Conservation (phyloP, 2,113 vertebrate species). For the Illadopsis cleaveri region DNA sequence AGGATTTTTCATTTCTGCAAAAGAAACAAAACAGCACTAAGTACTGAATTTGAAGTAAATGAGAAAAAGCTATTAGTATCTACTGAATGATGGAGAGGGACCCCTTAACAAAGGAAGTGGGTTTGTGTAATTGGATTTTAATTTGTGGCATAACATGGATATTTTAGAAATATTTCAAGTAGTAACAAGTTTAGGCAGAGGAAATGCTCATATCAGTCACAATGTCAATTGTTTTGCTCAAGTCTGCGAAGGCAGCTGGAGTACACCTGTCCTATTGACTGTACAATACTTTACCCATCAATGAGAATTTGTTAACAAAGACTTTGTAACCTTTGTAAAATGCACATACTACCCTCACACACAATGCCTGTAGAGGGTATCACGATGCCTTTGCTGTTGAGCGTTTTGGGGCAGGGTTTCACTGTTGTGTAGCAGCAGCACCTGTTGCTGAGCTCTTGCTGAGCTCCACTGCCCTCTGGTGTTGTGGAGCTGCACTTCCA, state of each 20-base stretch:
- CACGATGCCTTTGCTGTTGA: not conserved
- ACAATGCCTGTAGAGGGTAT: rapidly evolving
- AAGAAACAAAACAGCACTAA: not conserved
- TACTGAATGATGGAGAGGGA: not conserved
- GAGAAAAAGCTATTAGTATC: not conserved
- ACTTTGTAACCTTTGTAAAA: not conserved
- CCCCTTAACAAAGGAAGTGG: rapidly evolving
- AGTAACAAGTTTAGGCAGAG: not conserved
- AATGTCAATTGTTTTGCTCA: not conserved
- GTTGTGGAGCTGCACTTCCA: not conserved
- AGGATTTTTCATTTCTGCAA: not conserved
- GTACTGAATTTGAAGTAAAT: not conserved
- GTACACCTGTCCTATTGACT: not conserved
- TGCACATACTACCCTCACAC: too few relatives aligned
- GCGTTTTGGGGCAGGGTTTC: not conserved
- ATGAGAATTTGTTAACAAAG: not conserved
- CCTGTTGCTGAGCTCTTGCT: not conserved
- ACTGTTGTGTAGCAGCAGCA: not conserved
- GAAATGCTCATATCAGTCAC: not conserved
- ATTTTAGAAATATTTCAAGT: not conserved
- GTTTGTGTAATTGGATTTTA: not conserved
- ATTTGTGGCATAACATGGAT: not conserved
- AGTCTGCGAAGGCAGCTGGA: not conserved
- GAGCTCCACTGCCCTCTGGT: not conserved
- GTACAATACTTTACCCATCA: not conserved